phyloP scores from a whole-genome alignment of 2,113 vertebrate species.

The Spheniscus mendiculus region DNA sequence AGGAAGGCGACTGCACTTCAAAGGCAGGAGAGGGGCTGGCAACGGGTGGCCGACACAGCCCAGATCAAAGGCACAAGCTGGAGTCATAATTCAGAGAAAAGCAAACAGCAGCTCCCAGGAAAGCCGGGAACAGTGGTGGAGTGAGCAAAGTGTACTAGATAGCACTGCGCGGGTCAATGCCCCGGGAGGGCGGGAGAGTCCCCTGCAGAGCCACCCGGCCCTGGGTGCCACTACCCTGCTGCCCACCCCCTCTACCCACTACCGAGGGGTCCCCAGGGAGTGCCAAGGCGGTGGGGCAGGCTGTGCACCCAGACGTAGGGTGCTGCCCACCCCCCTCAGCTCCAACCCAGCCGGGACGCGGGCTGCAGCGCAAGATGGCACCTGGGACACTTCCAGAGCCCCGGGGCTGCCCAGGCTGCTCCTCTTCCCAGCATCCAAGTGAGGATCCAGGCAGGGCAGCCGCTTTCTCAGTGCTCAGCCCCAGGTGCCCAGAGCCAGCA shows the following conservation, averaged over 20 bases:
- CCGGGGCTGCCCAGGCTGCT: neutral
- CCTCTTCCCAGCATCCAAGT: neutral
- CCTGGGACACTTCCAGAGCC: fast-evolving
- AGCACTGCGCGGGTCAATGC: slow-evolving; percentile 66
- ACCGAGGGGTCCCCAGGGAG: neutral
- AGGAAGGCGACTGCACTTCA: slow-evolving; percentile 53
- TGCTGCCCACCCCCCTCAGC: neutral
- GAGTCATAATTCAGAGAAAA: slow-evolving; percentile 75
- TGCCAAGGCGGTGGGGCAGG: neutral
- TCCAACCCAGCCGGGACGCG: fast-evolving
- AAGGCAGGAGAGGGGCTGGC: slow-evolving; percentile 58
- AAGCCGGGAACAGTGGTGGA: slow-evolving; percentile 31
- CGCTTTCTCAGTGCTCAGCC: neutral
- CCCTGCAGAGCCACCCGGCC: neutral
- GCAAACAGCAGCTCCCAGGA: slow-evolving; percentile 74
- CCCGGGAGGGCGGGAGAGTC: neutral
- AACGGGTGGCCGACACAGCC: neutral
- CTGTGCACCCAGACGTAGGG: neutral
- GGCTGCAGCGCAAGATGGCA: neutral
- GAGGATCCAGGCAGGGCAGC: neutral
- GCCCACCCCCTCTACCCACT: neutral
- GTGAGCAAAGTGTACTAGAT: slow-evolving; percentile 71
- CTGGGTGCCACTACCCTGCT: neutral
- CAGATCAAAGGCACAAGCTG: slow-evolving; percentile 77
- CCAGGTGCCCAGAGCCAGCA: neutral